A percentile compares a stretch with the other conserved stretches of the same genome.
Conservation (phyloP, 2,113 vertebrate genomes). For the Nanorana parkeri region DNA sequence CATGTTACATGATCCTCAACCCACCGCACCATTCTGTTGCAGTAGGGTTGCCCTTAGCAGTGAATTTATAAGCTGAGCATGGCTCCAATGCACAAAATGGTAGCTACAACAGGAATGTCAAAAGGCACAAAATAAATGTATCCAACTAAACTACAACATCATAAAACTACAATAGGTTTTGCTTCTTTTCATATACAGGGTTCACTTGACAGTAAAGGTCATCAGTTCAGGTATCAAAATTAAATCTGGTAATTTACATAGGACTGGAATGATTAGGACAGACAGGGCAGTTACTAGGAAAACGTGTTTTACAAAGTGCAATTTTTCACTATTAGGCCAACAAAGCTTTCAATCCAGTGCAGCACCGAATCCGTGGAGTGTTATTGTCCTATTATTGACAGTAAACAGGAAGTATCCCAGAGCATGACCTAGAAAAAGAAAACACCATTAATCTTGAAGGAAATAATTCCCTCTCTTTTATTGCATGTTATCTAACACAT, state of each 20-base stretch:
- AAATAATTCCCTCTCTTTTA: no score
- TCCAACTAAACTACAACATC: no score
- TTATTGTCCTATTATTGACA: not conserved
- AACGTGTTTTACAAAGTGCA: not conserved
- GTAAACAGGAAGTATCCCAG: not conserved
- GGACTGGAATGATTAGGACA: not conserved
- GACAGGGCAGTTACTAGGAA: not conserved
- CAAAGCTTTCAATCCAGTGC: not conserved
- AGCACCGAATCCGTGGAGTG: not conserved
- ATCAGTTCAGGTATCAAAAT: no score
- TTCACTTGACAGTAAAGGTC: not conserved
- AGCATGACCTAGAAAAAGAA: slow-evolving; percentile 1
- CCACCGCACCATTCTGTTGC: no score
- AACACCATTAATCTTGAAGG: not conserved
- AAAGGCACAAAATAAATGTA: no score
- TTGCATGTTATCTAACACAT: no score
- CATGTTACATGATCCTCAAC: no score
- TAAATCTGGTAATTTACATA: no score
- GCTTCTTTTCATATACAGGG: not conserved
- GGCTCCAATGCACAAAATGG: no score
- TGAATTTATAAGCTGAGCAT: no score
- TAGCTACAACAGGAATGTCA: no score
- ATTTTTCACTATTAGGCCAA: not conserved
- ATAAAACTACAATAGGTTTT: not conserved
- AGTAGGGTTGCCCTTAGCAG: no score